phyloP scores from a whole-genome alignment of 2,113 vertebrate species.

The Antennarius striatus region DNA sequence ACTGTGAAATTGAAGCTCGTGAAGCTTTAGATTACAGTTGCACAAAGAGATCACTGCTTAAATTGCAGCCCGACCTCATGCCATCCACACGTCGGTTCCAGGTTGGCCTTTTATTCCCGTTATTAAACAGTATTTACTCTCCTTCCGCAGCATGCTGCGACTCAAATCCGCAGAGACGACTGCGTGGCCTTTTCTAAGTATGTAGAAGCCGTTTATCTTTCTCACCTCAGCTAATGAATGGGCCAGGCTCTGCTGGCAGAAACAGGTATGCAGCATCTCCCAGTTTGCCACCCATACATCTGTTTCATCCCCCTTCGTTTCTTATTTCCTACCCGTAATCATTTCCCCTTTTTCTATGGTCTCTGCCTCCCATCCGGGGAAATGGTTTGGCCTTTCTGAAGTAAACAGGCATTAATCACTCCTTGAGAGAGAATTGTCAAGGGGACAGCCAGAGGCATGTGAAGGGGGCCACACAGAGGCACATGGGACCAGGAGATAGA shows the following conservation, averaged over 20 bases:
- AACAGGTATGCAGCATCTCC: slow-evolving; percentile 14
- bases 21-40: slow-evolving; percentile 9
- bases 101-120: slow-evolving; percentile 48
- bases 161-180: slow-evolving; percentile 38
- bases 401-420: slow-evolving; percentile 85
- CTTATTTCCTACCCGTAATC: slow-evolving; percentile 12
- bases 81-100: slow-evolving; percentile 15
- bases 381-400: slow-evolving; percentile 76
- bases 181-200: slow-evolving; percentile 33
- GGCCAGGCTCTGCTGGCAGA: slow-evolving; percentile 16
- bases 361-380: slow-evolving; percentile 54
- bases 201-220: slow-evolving; percentile 53
- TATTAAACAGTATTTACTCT: slow-evolving; percentile 53
- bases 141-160: slow-evolving; percentile 27
- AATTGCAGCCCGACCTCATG: slow-evolving; percentile 13
- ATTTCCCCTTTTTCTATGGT: slow-evolving; percentile 23
- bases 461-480: slow-evolving; percentile 67
- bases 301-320: slow-evolving; percentile 25
- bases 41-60: slow-evolving; percentile 10
- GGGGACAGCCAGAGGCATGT: slow-evolving; percentile 74
- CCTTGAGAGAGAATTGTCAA: slow-evolving; percentile 72
- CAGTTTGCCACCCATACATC: slow-evolving; percentile 24
- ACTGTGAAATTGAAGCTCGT: background rate
- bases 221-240: slow-evolving; percentile 17
- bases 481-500: slow-evolving; percentile 77